Evolutionary conservation across 2,888 invertebrate genomes (phyloP).

Genomic region (Ephialtes manifestator): DNA sequence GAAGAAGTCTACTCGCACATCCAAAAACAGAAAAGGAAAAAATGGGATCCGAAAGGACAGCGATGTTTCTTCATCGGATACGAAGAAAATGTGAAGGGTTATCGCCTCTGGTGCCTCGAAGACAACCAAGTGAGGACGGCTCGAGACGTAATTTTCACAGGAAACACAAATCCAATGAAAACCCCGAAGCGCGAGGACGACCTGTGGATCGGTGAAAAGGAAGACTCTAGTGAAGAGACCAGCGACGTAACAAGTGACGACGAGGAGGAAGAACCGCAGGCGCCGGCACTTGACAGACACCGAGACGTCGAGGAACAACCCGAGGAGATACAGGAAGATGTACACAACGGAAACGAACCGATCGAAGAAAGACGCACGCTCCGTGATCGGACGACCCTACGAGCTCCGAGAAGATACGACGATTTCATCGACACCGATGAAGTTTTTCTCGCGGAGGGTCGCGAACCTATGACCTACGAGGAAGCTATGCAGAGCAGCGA

Average conservation of each 20-base stretch:
- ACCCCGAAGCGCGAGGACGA: no score
- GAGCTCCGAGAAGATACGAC: not conserved
- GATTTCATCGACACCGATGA: not conserved
- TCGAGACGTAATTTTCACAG: no score
- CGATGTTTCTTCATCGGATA: conserved; percentile 63
- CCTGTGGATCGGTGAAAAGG: no score
- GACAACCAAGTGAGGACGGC: no score
- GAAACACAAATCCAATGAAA: no score
- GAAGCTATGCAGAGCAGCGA: not conserved
- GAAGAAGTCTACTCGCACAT: conserved; percentile 45
- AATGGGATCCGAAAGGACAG: conserved; percentile 47
- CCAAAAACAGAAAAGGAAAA: conserved; percentile 51
- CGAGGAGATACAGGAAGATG: not conserved
- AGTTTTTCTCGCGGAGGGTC: not conserved
- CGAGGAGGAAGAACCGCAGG: not conserved
- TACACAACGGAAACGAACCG: not conserved
- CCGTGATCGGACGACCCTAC: not conserved
- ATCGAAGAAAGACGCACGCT: not conserved
- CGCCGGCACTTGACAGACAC: not conserved
- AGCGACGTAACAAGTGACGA: no score
- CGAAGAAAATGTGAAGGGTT: conserved; percentile 37
- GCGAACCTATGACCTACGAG: not conserved
- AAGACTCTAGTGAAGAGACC: no score
- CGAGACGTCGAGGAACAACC: not conserved
- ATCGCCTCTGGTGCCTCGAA: no score